Conservation (phyloP, 1,140 invertebrate species). For the Ptiloglossa arizonensis region DNA sequence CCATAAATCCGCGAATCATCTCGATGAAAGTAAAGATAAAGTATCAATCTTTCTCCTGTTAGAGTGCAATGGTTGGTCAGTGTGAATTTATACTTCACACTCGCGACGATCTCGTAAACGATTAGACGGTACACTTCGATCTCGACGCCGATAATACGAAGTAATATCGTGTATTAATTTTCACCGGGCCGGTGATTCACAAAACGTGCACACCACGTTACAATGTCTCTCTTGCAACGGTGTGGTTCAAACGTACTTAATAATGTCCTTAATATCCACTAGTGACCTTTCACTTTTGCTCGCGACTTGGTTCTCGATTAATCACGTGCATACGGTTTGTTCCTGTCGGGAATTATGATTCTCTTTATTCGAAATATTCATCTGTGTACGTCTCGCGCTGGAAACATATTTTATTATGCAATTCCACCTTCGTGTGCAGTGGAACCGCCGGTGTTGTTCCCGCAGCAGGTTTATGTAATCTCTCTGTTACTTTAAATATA, state of each 20-base stretch:
- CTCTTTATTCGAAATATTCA: not conserved
- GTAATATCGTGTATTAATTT: slow-evolving; percentile 16
- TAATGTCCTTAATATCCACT: slow-evolving; percentile 33
- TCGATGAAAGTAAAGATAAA: no score
- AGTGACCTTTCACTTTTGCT: slow-evolving; percentile 17
- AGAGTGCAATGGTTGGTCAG: not conserved
- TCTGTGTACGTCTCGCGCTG: not conserved
- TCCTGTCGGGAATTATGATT: not conserved
- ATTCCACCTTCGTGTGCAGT: no score
- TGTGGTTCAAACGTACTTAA: not conserved
- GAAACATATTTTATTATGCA: not conserved
- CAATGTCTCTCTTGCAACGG: not conserved
- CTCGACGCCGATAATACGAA: not conserved
- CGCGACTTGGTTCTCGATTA: slow-evolving; percentile 19
- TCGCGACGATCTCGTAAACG: not conserved
- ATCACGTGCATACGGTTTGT: slow-evolving; percentile 16
- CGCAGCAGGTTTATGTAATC: no score
- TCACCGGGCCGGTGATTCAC: not conserved
- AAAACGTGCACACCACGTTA: not conserved
- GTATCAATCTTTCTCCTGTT: not conserved
- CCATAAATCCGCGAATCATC: not conserved
- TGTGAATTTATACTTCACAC: not conserved
- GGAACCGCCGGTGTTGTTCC: no score
- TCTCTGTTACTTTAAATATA: no score
- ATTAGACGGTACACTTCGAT: not conserved